phyloP scores from a whole-genome alignment of 1,140 invertebrate species.

The Dreissena rostriformis region DNA sequence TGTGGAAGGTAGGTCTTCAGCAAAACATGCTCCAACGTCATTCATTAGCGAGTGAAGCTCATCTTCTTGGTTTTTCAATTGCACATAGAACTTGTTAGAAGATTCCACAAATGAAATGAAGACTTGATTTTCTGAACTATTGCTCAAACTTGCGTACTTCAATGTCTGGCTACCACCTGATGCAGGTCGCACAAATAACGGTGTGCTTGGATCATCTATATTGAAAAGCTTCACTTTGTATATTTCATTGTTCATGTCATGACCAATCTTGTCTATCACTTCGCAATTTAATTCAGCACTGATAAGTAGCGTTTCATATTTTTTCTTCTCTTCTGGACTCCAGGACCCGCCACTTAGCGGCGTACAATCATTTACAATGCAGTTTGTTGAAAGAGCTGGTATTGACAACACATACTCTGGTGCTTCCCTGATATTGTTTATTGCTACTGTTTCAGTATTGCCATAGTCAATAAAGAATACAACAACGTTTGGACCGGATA shows the following conservation, averaged over 20 bases:
- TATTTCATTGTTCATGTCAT: conserved; percentile 23
- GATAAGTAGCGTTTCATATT: conserved; percentile 61
- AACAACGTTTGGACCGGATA: conserved; percentile 61
- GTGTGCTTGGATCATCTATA: conserved; percentile 34
- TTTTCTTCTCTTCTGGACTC: conserved; percentile 61
- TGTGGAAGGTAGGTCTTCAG: conserved; percentile 48
- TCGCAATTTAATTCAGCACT: conserved; percentile 53
- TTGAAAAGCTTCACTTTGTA: conserved; percentile 32
- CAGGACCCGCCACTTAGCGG: conserved; percentile 50
- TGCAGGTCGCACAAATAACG: conserved; percentile 39
- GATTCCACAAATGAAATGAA: conserved; percentile 63
- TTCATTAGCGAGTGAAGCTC: conserved; percentile 61
- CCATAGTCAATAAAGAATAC: conserved; percentile 84
- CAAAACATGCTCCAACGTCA: conserved; percentile 58
- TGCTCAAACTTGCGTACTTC: conserved; percentile 19
- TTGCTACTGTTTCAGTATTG: conserved; percentile 79
- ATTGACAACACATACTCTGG: conserved; percentile 56
- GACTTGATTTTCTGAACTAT: conserved; percentile 48
- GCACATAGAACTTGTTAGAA: conserved; percentile 65
- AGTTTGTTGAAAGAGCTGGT: conserved; percentile 66
- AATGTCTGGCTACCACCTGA: conserved; percentile 13
- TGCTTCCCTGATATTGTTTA: conserved; percentile 51
- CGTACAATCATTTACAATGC: conserved; percentile 60
- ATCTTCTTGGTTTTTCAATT: conserved; percentile 56
- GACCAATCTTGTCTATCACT: conserved; percentile 25